Evolutionary conservation across 2,888 invertebrate species (phyloP).

Genomic region (Dasypolia templi): DNA sequence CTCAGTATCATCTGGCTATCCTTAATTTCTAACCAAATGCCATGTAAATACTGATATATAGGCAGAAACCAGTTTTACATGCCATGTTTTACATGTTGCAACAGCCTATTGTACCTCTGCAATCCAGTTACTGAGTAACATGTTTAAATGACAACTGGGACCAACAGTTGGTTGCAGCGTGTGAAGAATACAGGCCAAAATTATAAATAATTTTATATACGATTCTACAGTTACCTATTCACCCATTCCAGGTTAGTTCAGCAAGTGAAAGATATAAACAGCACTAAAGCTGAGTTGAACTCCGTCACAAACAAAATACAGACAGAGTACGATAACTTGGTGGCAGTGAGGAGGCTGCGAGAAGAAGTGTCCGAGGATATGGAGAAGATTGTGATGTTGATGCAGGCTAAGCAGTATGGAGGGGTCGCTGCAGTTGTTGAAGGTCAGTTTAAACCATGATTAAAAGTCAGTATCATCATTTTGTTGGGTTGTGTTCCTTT

Average conservation of each 20-base stretch:
- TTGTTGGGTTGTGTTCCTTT: too few species aligned
- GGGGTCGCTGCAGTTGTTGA: conserved; percentile 67
- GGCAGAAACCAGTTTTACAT: too few species aligned
- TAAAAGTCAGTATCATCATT: too few species aligned
- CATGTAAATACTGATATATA: background rate
- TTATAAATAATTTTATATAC: background rate
- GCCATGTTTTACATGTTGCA: background rate
- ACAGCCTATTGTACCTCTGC: background rate
- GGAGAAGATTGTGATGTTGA: conserved; percentile 93
- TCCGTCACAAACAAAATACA: conserved; percentile 94
- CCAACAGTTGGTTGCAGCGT: background rate
- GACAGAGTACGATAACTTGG: conserved; percentile 95
- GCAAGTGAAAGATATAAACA: conserved; percentile 94
- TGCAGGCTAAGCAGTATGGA: conserved; percentile 91
- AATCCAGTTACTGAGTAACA: background rate
- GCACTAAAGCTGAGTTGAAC: conserved; percentile 81
- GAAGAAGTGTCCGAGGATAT: conserved; percentile 94
- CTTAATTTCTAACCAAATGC: background rate
- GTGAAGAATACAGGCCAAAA: background rate
- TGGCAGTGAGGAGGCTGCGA: conserved; percentile 94
- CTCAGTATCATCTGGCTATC: too few species aligned
- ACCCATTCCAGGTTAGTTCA: conserved; percentile 92
- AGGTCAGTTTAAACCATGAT: conserved; percentile 62
- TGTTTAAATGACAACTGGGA: background rate
- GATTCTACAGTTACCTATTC: background rate